Percentiles rank a stretch among this genome's conserved stretches.
Evolutionary conservation across 2,797 vertebrate species (phyloP).

Genomic region (Galagoides demidoff): DNA sequence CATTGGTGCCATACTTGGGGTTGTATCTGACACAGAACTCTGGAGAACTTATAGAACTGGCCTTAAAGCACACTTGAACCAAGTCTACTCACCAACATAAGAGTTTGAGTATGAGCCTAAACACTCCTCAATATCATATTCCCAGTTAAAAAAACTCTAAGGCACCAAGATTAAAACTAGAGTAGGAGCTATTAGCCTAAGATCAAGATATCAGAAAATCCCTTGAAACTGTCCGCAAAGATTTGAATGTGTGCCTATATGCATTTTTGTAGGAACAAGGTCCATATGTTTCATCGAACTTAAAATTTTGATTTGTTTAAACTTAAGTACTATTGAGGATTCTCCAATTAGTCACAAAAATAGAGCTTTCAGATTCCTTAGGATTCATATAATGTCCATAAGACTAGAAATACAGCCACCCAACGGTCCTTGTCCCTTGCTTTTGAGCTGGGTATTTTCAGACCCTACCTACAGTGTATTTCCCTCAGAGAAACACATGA

Average conservation of each 20-base stretch:
- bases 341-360: constrained; percentile 38
- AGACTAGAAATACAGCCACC: constrained; percentile 67
- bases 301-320: constrained; percentile 59
- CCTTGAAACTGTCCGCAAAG: background rate
- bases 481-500: constrained; percentile 63
- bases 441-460: constrained; percentile 71
- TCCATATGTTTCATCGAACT: constrained; percentile 40
- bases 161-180: constrained; percentile 47
- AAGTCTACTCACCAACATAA: constrained; percentile 51
- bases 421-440: constrained; percentile 69
- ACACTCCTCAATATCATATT: constrained; percentile 63
- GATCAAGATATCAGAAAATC: constrained; percentile 62
- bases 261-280: constrained; percentile 37
- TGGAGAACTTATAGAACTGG: constrained; percentile 60
- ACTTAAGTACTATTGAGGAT: constrained; percentile 10
- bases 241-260: background rate
- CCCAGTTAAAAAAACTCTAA: background rate
- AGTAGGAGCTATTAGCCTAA: constrained; percentile 39
- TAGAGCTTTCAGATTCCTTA: constrained; percentile 42
- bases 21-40: constrained; percentile 75
- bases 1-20: constrained; percentile 64
- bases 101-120: constrained; percentile 33
- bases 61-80: constrained; percentile 63
- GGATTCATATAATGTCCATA: constrained; percentile 14
- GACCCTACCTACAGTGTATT: constrained; percentile 15